These are phyloP conservation scores for Larimichthys crocea DNA, from an alignment of 2,113 vertebrate species.

Conservation along the genomic window DNA sequence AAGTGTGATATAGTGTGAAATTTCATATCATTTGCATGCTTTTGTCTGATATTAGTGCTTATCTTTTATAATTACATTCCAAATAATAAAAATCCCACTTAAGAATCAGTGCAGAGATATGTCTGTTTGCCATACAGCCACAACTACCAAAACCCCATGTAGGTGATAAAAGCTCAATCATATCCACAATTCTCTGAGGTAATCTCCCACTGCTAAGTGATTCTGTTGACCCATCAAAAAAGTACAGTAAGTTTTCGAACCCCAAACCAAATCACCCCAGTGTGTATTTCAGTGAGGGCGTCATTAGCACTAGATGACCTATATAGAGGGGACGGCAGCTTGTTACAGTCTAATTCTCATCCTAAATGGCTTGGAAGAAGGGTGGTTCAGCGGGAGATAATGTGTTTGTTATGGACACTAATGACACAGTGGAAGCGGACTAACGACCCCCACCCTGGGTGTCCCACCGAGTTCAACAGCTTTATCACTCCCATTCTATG, in stretches of 20 bases:
- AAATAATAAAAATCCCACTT: background rate
- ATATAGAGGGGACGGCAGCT: slow-evolving; percentile 66
- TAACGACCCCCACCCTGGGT: slow-evolving; percentile 67
- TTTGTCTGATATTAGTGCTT: background rate
- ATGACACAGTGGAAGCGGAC: slow-evolving; percentile 69
- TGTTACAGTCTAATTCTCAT: slow-evolving; percentile 79
- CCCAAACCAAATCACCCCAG: slow-evolving; percentile 21
- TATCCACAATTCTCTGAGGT: background rate
- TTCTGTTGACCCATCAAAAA: slow-evolving; percentile 55
- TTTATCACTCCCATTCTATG: slow-evolving; percentile 20
- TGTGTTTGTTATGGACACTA: slow-evolving; percentile 80
- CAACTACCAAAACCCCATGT: slow-evolving; percentile 1
- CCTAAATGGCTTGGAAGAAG: slow-evolving; percentile 69
- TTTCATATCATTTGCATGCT: background rate
- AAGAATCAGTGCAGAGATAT: slow-evolving; percentile 5
- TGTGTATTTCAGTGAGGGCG: slow-evolving; percentile 40
- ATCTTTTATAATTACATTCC: background rate
- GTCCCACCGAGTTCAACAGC: slow-evolving; percentile 57
- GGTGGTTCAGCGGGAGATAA: slow-evolving; percentile 69
- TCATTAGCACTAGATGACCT: slow-evolving; percentile 70
- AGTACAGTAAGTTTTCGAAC: slow-evolving; percentile 24
- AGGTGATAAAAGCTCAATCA: slow-evolving; percentile 16
- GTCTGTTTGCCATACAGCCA: background rate
- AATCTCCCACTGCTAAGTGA: slow-evolving; percentile 9
- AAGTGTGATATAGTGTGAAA: background rate